A percentile compares a stretch with the other conserved stretches of the same genome.
Evolutionary conservation across 2,888 invertebrate species (phyloP).

Genomic region (Idaea dimidiata): DNA sequence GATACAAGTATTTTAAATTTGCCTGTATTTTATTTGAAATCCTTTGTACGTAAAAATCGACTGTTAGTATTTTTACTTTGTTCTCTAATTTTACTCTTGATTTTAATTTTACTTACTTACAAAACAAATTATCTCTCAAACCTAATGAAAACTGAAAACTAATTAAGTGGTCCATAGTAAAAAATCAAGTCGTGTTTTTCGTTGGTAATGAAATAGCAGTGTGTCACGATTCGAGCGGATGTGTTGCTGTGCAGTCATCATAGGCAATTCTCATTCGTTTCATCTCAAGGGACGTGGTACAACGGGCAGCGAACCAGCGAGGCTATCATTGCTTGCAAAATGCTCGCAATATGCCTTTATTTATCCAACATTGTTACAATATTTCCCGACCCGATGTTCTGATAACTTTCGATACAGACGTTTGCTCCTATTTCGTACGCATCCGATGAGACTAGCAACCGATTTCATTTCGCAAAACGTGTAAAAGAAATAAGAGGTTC

Average conservation of each 20-base stretch:
- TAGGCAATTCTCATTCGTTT: conserved; percentile 59
- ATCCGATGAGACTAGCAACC: conserved; percentile 40
- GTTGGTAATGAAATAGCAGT: conserved; percentile 29
- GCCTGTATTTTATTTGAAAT: no score
- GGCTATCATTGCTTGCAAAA: conserved; percentile 43
- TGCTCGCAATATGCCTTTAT: conserved; percentile 59
- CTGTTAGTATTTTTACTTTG: no score
- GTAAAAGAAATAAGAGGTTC: conserved; percentile 44
- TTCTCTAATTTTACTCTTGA: neutral
- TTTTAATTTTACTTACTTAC: neutral
- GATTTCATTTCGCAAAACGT: conserved; percentile 41
- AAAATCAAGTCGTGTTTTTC: conserved; percentile 25
- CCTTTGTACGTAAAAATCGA: no score
- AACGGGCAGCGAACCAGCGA: conserved; percentile 43
- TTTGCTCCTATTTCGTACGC: conserved; percentile 38
- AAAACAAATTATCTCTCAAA: neutral
- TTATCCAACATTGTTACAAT: conserved; percentile 60
- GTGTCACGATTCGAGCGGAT: conserved; percentile 32
- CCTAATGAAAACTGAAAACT: neutral
- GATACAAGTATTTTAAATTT: neutral
- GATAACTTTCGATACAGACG: conserved; percentile 53
- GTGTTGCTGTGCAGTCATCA: conserved; percentile 51
- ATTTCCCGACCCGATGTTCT: conserved; percentile 53
- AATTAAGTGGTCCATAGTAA: conserved; percentile 2
- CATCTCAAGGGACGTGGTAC: conserved; percentile 58